Percentiles rank a stretch among this genome's conserved stretches.
These are phyloP conservation scores for Leptopilina drosophilae DNA, from an alignment of 2,888 invertebrate genomes.

Conservation along the genomic window DNA sequence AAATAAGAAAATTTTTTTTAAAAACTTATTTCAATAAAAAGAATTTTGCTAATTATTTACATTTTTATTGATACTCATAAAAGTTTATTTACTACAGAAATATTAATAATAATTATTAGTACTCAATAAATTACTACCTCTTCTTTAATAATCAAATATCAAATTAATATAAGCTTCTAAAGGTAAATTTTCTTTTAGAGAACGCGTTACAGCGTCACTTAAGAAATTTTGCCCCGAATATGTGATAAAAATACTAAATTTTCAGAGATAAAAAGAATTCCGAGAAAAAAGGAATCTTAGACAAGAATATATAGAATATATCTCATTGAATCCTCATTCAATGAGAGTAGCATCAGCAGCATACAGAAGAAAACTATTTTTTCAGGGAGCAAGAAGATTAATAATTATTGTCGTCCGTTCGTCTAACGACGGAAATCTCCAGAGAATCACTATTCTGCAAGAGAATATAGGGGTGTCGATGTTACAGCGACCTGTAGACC, in stretches of 20 bases:
- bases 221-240: background rate
- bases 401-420: slow-evolving; percentile 64
- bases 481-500: slow-evolving; percentile 42
- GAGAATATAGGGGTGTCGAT: slow-evolving; percentile 40
- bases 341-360: slow-evolving; percentile 15
- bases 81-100: no score
- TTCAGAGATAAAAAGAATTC: slow-evolving; percentile 13
- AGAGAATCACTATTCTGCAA: slow-evolving; percentile 42
- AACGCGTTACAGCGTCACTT: no score
- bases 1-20: no score
- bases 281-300: background rate
- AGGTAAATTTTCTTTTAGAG: no score
- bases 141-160: no score
- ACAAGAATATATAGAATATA: slow-evolving; percentile 21
- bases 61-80: no score
- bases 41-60: no score
- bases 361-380: slow-evolving; percentile 48
- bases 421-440: slow-evolving; percentile 49
- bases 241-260: background rate
- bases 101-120: no score
- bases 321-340: no score
- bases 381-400: slow-evolving; percentile 56
- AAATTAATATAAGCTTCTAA: no score
- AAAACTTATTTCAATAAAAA: no score
- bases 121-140: no score